Evolutionary conservation across 1,140 invertebrate genomes (phyloP), one percentile per base, ranked within the genome.

Genomic region (Steinernema feltiae): DNA sequence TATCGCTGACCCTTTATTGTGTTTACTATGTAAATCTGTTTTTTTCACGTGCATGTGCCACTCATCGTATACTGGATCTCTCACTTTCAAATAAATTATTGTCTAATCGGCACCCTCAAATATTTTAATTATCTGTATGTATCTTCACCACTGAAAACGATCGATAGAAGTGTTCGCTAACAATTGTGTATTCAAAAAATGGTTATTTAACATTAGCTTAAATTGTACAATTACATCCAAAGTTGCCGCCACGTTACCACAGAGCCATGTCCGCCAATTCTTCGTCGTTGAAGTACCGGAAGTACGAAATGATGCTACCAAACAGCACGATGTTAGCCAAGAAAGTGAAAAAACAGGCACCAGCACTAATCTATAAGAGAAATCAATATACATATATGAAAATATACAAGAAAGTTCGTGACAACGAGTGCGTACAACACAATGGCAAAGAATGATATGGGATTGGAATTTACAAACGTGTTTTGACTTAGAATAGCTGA

Each of bases 181-280:
- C n/a, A n/a, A n/a, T n/a, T n/a, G n/a, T n/a, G n/a, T n/a, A 41
- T 41, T 7, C 35, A 41, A 7, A 41, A 41, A 41, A 18, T 41
- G 35, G 53, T 12, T 63, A 63, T 63, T 3, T 63, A 3, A 63
- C 24, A 63, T 3, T 63, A 63, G 7, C 53, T 7, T 41, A 41
- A 7, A 41, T 41, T 7, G 35, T 41, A 41, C 35, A 41, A 12
- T 12, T 63, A 63, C 12, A 63, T 21, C 15, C 15, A 63, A 3
- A 63, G 24, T 27, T 63, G 24, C 24, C 24, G 53, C 24, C 7
- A 27, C 7, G 15, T 76, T 63, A 80, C 79, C 79, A 80, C 7
- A 80, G 78, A 24, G 79, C 75, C 79, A 80, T 80, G 31, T 78
- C 78, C 83, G 92, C 92, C 81, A 91, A 88, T 80, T 80, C 79